phyloP scores from a whole-genome alignment of 2,113 vertebrate species.

The Cynoglossus semilaevis region DNA sequence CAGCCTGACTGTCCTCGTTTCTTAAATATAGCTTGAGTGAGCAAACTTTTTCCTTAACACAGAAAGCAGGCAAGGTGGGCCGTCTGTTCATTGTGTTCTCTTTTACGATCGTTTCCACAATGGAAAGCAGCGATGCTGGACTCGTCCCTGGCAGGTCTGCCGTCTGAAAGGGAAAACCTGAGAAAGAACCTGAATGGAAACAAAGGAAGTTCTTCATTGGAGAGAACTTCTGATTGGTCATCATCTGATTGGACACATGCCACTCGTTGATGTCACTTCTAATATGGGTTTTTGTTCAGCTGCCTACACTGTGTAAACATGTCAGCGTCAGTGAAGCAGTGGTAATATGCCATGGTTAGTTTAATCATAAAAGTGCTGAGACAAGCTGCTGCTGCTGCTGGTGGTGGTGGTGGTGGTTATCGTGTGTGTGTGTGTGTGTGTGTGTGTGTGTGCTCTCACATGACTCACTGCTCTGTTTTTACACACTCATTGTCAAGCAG shows the following conservation, averaged over 20 bases:
- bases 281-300: constrained; percentile 52
- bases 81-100: constrained; percentile 43
- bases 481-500: no score
- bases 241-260: constrained; percentile 50
- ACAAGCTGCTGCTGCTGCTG: constrained; percentile 25
- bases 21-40: constrained; percentile 31
- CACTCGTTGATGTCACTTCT: constrained; percentile 51
- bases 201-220: constrained; percentile 38
- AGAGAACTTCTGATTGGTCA: constrained; percentile 25
- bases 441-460: constrained; percentile 1
- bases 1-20: constrained; percentile 21
- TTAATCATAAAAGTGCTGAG: constrained; percentile 50
- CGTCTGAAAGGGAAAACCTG: constrained; percentile 17
- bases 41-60: constrained; percentile 57
- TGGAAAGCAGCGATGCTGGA: constrained; percentile 35
- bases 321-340: constrained; percentile 45
- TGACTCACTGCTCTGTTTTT: constrained; percentile 3
- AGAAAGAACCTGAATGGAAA: constrained; percentile 1
- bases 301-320: constrained; percentile 49
- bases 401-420: neutral
- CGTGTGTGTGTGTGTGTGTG: constrained; percentile 8
- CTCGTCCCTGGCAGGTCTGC: constrained; percentile 10
- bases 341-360: constrained; percentile 47
- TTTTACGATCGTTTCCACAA: constrained; percentile 59
- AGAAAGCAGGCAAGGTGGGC: constrained; percentile 39